A percentile compares a stretch with the other conserved stretches of the same genome.
phyloP scores from a whole-genome alignment of 23 tunicate genomes.

The Phallusia fumigata region DNA sequence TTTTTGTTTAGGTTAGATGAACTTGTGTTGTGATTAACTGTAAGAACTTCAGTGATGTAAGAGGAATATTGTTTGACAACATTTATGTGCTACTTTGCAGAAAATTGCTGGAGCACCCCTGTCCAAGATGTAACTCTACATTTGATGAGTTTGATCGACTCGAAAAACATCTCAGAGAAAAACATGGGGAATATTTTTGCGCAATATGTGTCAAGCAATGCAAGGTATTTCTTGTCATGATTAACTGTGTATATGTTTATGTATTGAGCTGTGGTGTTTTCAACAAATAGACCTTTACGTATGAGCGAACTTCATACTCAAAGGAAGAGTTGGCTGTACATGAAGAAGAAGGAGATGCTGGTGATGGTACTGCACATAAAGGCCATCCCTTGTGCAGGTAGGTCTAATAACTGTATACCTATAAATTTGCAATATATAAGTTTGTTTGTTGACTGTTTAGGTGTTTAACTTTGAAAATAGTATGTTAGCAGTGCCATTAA shows the following conservation, averaged over 20 bases:
- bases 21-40: too few species aligned
- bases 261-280: too few species aligned
- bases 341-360: conserved; percentile 47
- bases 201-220: conserved; percentile 65
- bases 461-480: too few species aligned
- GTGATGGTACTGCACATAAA: conserved; percentile 18
- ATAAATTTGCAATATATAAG: too few species aligned
- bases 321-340: conserved; percentile 42
- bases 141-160: conserved; percentile 46
- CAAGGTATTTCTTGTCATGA: too few species aligned
- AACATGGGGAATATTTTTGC: conserved; percentile 69
- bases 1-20: too few species aligned
- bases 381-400: conserved; percentile 61
- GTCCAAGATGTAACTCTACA: not conserved
- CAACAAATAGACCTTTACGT: conserved; percentile 44
- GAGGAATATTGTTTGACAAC: too few species aligned
- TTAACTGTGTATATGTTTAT: too few species aligned
- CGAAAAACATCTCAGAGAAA: conserved; percentile 31
- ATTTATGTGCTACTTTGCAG: not conserved
- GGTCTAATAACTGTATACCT: not conserved
- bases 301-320: conserved; percentile 53
- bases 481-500: too few species aligned
- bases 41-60: too few species aligned
- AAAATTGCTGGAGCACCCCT: not conserved
- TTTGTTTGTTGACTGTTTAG: too few species aligned